phyloP scores from a whole-genome alignment of 2,888 invertebrate genomes.

The Lithosia quadra region DNA sequence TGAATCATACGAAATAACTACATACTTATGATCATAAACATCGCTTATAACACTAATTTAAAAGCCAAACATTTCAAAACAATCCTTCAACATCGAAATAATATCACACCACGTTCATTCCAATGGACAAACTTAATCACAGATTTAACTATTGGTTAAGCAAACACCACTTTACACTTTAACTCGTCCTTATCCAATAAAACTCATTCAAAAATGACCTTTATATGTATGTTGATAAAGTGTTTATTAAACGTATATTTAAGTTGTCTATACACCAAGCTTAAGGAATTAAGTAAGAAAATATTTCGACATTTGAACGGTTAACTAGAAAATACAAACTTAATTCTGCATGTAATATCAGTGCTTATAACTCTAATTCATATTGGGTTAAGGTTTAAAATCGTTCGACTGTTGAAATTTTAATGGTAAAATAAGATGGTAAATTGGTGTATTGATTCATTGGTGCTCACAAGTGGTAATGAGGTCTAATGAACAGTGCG shows the following conservation, averaged over 20 bases:
- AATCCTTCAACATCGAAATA: slow-evolving; percentile 53
- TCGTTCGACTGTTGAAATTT: slow-evolving; percentile 31
- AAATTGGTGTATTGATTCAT: slow-evolving; percentile 59
- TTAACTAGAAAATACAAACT: slow-evolving; percentile 32
- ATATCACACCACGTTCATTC: slow-evolving; percentile 52
- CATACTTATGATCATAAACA: slow-evolving; percentile 49
- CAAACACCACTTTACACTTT: slow-evolving; percentile 55
- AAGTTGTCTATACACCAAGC: slow-evolving; percentile 29
- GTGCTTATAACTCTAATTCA: slow-evolving; percentile 14
- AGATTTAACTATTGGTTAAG: slow-evolving; percentile 59
- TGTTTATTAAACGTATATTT: slow-evolving; percentile 23
- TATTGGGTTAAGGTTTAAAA: slow-evolving; percentile 24
- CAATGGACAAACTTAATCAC: slow-evolving; percentile 63
- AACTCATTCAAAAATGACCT: slow-evolving; percentile 36
- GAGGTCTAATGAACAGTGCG: slow-evolving; percentile 63
- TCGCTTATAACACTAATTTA: slow-evolving; percentile 50
- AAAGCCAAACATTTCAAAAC: slow-evolving; percentile 55
- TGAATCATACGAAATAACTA: slow-evolving; percentile 35
- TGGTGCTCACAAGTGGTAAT: slow-evolving; percentile 60
- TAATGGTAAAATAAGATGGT: slow-evolving; percentile 30
- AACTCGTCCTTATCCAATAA: slow-evolving; percentile 22
- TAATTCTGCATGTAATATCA: slow-evolving; percentile 6
- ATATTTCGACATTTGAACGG: slow-evolving; percentile 55
- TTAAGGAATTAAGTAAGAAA: slow-evolving; percentile 53
- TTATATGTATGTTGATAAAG: slow-evolving; percentile 35